Evolutionary conservation across 2,888 invertebrate genomes (phyloP).

Genomic region (Thecophora atra): DNA sequence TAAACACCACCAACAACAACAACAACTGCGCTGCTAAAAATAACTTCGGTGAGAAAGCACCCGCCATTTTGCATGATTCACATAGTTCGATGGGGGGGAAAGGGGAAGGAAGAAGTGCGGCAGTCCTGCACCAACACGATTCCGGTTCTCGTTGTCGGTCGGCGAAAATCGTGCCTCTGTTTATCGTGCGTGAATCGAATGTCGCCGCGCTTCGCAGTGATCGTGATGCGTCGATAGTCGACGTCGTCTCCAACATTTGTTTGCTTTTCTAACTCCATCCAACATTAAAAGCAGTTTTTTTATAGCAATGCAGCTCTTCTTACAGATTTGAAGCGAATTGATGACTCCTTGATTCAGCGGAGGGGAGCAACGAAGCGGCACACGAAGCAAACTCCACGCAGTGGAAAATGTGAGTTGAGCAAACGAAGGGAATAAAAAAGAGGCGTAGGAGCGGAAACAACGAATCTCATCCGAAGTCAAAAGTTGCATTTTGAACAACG

Average conservation of each 20-base stretch:
- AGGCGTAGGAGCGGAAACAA: too few species aligned
- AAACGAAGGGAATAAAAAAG: too few species aligned
- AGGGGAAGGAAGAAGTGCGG: constrained; percentile 13
- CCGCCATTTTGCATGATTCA: not conserved
- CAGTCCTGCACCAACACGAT: constrained; percentile 28
- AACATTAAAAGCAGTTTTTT: too few species aligned
- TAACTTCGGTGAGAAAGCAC: constrained; percentile 11
- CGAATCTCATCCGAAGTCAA: too few species aligned
- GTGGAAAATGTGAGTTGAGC: too few species aligned
- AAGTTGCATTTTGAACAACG: too few species aligned
- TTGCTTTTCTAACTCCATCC: too few species aligned
- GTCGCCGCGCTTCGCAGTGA: not conserved
- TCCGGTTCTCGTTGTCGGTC: constrained; percentile 2
- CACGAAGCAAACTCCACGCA: too few species aligned
- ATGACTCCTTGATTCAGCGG: too few species aligned
- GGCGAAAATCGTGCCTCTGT: not conserved
- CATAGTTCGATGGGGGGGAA: constrained; percentile 5
- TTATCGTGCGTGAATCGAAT: not conserved
- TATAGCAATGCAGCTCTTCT: too few species aligned
- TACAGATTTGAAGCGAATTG: too few species aligned
- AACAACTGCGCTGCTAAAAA: not conserved
- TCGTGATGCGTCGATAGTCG: not conserved
- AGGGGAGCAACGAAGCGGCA: too few species aligned
- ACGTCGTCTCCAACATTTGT: not conserved
- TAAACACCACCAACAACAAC: constrained; percentile 10